Base-by-base conservation (phyloP, 2,113 vertebrate species). In the Himantopus leucocephalus region DNA sequence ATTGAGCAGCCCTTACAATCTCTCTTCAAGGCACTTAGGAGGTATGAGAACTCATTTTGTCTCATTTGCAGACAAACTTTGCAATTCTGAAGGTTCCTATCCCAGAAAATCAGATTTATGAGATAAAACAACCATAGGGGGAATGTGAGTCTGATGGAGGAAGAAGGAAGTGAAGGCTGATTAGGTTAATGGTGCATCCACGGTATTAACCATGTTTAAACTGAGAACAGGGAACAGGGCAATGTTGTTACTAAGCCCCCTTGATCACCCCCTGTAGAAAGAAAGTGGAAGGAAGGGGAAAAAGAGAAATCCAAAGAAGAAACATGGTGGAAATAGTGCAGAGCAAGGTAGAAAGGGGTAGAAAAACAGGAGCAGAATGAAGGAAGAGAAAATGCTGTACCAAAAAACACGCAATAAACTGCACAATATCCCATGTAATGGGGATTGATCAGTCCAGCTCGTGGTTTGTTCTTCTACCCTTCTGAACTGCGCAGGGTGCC, bases 21-120 rank as follows among this genome's bases (percentile, higher is more conserved):
- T 62, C 50, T 91, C 90, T 94, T 95, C 62, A 11, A 90, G 91
- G 88, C 77, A 83, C 88, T 96, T 90, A 75, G 53, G 79, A 82
- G 37, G 26, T 60, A 96, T 75, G 43, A 45, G 68, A 95, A 91
- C 70, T 90, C 60, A 79, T 96, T 95, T 79, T 76, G 45, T 80
- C 72, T 89, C 75, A 88, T 94, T 91, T 85, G 70, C 58, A 85
- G 90, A 29, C 58, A 90, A 91, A 89, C 78, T 92, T 90, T 48
- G 43, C 74, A 77, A 41, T 87, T 91, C 58, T 67, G 89, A 95
- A 86, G 20, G 41, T 84, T 94, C 11, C 76, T 87, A 41, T 66
- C 82, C 39, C 58, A 78, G 68, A 75, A 92, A 94, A 96, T 95
- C 87, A 89, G 72, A 78, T 94, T 82, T 89, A 50, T 52, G 66